Evolutionary conservation across 53 echinoderm and acorn worm genomes (phyloP).

Genomic region (Arbacia lixula): DNA sequence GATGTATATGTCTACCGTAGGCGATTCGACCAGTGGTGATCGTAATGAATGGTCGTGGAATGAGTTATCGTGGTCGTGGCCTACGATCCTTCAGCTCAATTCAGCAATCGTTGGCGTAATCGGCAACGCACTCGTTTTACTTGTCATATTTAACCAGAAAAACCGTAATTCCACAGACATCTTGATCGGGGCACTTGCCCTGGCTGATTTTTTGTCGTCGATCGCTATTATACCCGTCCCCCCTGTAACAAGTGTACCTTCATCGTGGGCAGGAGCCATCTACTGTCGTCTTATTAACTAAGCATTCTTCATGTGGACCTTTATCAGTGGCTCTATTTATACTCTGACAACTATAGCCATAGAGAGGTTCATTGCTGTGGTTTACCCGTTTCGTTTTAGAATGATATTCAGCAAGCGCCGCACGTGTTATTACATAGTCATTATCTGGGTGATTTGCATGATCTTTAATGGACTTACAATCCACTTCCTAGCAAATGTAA

Average conservation of each 20-base stretch:
- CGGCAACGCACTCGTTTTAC: constrained; percentile 69
- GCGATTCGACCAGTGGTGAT: no score
- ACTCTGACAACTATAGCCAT: not conserved
- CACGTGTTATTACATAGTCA: not conserved
- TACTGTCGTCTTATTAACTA: not conserved
- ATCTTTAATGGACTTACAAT: not conserved
- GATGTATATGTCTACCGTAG: no score
- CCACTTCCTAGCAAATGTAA: not conserved
- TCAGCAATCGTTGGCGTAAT: constrained; percentile 51
- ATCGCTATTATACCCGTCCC: constrained; percentile 9
- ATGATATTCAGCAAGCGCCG: not conserved
- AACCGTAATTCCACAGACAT: constrained; percentile 1
- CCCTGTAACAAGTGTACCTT: not conserved
- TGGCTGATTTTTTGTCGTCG: constrained; percentile 17
- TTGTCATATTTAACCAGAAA: constrained; percentile 14
- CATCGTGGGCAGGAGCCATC: not conserved
- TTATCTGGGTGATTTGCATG: not conserved
- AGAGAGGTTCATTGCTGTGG: not conserved
- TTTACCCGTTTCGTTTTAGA: not conserved
- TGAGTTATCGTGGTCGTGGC: not conserved
- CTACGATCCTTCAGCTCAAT: not conserved
- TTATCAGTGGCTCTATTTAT: not conserved
- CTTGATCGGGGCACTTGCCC: constrained; percentile 21
- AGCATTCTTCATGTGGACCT: not conserved
- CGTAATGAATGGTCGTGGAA: constrained; percentile 8